Percentiles rank a stretch among this genome's conserved stretches.
Evolutionary conservation across 64 coral and sea anemone genomes (phyloP).

Genomic region (Dendronephthya gigantea): DNA sequence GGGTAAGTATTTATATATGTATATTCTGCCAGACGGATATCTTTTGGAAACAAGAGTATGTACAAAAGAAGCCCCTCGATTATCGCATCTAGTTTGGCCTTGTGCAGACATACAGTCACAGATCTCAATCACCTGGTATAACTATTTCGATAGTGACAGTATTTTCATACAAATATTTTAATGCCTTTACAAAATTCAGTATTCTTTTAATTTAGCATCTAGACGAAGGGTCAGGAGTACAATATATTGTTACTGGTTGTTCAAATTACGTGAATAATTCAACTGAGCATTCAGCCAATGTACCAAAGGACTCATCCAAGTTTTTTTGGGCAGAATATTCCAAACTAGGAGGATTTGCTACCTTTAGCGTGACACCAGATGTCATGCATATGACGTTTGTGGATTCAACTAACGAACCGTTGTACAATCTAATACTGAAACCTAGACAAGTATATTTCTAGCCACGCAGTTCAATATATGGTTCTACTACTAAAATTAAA

Average conservation of each 20-base stretch:
- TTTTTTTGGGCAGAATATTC: neutral
- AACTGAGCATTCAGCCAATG: neutral
- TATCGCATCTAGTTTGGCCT: no score
- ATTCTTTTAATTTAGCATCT: neutral
- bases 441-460: neutral
- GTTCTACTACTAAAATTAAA: neutral
- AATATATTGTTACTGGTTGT: conserved; percentile 9
- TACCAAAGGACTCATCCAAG: neutral
- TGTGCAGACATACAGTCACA: no score
- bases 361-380: neutral
- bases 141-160: no score
- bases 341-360: neutral
- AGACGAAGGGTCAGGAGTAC: neutral
- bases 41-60: no score
- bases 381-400: neutral
- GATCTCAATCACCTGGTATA: no score
- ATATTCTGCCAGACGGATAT: no score
- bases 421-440: neutral
- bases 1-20: no score
- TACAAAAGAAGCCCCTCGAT: no score
- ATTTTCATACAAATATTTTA: no score
- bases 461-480: no score
- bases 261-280: neutral
- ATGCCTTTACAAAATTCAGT: neutral
- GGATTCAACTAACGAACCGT: neutral